Conservation (phyloP, 2,797 vertebrate genomes). For the Peromyscus attwateri region DNA sequence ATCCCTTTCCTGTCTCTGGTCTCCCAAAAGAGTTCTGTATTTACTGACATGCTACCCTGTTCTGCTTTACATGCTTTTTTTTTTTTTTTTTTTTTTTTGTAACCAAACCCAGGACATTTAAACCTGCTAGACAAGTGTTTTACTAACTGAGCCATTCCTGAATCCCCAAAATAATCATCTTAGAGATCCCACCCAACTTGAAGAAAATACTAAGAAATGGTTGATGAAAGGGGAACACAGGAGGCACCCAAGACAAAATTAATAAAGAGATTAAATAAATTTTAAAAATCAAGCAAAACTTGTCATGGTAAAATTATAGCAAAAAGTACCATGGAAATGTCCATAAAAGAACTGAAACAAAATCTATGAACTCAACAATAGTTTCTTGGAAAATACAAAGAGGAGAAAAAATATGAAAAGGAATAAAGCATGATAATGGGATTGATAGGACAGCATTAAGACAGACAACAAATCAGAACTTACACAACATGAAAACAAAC, state of each 20-base stretch:
- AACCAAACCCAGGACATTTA: neutral
- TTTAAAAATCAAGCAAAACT: neutral
- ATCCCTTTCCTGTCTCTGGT: neutral
- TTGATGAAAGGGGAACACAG: too few species aligned
- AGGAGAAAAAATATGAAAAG: neutral
- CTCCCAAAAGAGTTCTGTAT: neutral
- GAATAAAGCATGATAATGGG: neutral
- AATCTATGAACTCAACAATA: neutral
- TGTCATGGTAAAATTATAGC: neutral
- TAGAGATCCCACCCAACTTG: neutral
- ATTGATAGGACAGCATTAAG: neutral
- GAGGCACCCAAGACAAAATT: neutral
- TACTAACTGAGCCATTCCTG: neutral
- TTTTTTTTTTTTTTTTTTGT: neutral
- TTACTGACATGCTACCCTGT: neutral
- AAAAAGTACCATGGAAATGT: neutral
- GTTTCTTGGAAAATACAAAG: neutral
- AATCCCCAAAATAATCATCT: neutral
- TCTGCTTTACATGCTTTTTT: neutral
- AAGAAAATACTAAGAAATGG: neutral
- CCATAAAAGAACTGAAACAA: neutral
- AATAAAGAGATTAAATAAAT: neutral
- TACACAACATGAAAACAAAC: neutral
- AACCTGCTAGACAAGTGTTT: neutral
- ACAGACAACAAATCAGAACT: neutral